These are phyloP conservation scores for Odontamblyopus lacepedii DNA, from an alignment of 2,797 vertebrate genomes.

Conservation along the genomic window DNA sequence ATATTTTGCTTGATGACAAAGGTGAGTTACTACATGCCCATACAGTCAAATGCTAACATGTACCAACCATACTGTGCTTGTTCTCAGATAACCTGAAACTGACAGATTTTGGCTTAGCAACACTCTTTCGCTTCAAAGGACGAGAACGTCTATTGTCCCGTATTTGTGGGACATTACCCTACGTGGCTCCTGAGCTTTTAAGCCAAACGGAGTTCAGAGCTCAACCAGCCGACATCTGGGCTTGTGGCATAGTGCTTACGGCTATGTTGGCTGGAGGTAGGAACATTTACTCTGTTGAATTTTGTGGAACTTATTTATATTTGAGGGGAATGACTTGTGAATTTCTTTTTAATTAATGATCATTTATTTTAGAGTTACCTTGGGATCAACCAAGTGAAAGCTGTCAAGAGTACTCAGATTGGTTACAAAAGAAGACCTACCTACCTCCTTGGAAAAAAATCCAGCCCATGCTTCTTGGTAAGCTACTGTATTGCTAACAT, in stretches of 20 bases:
- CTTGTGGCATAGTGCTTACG: conserved; percentile 93
- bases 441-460: conserved; percentile 96
- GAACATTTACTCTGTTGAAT: conserved; percentile 1
- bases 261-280: conserved; percentile 96
- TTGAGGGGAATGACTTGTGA: background rate
- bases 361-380: conserved; percentile 82
- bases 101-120: conserved; percentile 91
- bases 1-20: conserved; percentile 92
- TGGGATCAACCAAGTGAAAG: conserved; percentile 94
- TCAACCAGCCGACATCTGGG: conserved; percentile 93
- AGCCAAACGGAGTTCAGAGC: conserved; percentile 85
- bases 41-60: background rate
- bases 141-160: conserved; percentile 85
- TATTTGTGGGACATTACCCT: conserved; percentile 93
- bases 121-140: conserved; percentile 87
- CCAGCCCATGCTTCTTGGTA: conserved; percentile 87
- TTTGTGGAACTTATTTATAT: too few relatives aligned
- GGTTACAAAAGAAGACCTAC: conserved; percentile 92
- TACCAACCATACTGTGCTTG: background rate
- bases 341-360: conserved; percentile 5
- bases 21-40: conserved; percentile 64
- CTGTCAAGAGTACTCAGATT: conserved; percentile 95
- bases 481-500: conserved; percentile 14
- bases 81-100: conserved; percentile 88
- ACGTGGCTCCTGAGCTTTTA: conserved; percentile 93